These are phyloP conservation scores for Monochamus alternatus DNA, from an alignment of 2,888 invertebrate genomes.

Conservation along the genomic window DNA sequence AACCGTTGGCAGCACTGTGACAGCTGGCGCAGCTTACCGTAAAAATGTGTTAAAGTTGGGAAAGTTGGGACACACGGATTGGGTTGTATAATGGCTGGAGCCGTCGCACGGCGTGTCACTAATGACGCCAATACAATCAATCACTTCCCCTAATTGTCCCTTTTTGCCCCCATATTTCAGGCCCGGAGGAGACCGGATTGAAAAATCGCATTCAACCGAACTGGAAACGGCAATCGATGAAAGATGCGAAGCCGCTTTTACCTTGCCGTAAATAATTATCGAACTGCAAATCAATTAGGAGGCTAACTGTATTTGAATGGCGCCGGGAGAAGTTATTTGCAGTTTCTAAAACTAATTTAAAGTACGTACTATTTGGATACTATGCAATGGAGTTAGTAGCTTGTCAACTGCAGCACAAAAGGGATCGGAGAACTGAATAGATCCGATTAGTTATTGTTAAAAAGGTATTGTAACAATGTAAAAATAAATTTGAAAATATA, in stretches of 20 bases:
- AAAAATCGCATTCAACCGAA: not conserved
- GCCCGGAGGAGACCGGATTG: not conserved
- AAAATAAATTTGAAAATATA: too few relatives aligned
- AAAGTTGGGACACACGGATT: not conserved
- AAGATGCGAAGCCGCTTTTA: not conserved
- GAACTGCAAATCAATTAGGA: not conserved
- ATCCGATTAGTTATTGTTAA: too few relatives aligned
- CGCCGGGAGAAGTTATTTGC: not conserved
- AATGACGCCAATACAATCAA: conserved; percentile 31
- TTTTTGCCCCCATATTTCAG: conserved; percentile 24
- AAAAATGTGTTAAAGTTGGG: not conserved
- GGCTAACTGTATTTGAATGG: not conserved
- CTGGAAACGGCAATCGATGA: not conserved
- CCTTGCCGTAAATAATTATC: conserved; percentile 1
- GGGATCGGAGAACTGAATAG: too few relatives aligned
- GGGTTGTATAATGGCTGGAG: not conserved
- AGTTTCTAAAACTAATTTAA: not conserved
- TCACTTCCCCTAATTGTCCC: conserved; percentile 28
- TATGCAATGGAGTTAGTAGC: not conserved
- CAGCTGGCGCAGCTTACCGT: not conserved
- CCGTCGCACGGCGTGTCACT: conserved; percentile 17
- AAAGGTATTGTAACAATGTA: too few relatives aligned
- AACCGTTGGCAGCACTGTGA: not conserved
- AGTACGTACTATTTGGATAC: not conserved
- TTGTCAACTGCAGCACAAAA: too few relatives aligned